Base-by-base conservation (phyloP, 2,888 invertebrate species). In the Ochropleura plecta region DNA sequence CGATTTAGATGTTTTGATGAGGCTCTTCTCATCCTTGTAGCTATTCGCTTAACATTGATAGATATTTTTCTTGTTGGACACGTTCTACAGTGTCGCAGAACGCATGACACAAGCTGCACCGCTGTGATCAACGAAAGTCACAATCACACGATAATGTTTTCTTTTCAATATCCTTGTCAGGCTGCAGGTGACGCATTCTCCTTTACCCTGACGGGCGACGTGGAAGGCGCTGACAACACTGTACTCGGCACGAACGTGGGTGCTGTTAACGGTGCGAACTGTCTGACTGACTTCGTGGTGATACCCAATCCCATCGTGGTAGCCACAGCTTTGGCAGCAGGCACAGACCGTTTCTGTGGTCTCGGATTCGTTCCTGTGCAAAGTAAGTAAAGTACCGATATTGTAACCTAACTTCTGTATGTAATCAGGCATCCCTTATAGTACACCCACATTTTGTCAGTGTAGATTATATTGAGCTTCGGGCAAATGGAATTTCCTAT, bases 331-430 rank as follows among this genome's bases (percentile, higher is more conserved):
- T 91, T 91, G 63, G 89, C 89, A 12, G 92, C 92, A 62, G 94
- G 96, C 78, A 96, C 97, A 3, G 98, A 98, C 89, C 96, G 98
- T 62, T 98, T 98, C 94, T 98, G 98, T 89, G 98, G 98, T 0
- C 95, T 98, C 76, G 98, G 97, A 6, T 97, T 98, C 86, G 96
- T 97, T 3, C 90, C 97, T 5, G 97, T 98, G 64, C 97, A 97
- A 62, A 97, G 98, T 97, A 93, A 96, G 97, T 95, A 62, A 69
- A 12, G 5, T 49, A 46, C 10, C 18, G 5, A 42, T 49, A 49
- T 44, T 62, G 12, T 62, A 44, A 62, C 62, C n/a, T 44, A 42
- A 10, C 60, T 60, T 6, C n/a, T 44, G 18, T n/a, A 10, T 10
- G 18, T 60, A 42, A 42, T 18, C 18, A 9, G 40, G 16, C 55